Percentiles rank a stretch among this genome's conserved stretches.
Conservation (phyloP, 2,888 invertebrate species). For the Acutogordius australiensis region DNA sequence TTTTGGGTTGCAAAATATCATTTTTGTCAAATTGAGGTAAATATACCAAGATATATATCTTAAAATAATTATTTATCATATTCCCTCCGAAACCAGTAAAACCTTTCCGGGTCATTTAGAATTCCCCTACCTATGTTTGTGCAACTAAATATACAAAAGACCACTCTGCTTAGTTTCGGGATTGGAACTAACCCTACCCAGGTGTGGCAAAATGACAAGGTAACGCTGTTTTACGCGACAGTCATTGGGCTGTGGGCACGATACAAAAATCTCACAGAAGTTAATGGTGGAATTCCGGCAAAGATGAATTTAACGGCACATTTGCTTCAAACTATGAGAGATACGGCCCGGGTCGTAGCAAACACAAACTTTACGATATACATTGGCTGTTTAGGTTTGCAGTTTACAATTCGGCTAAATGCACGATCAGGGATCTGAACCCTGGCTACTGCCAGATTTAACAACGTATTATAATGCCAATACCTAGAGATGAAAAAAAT, state of each 20-base stretch:
- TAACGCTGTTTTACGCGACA: background rate
- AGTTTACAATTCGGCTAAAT: too few species aligned
- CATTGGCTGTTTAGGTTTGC: too few species aligned
- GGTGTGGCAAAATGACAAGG: background rate
- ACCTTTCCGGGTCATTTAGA: background rate
- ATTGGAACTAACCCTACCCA: background rate
- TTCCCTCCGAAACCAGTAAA: too few species aligned
- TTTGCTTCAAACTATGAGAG: background rate
- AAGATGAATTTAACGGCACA: background rate
- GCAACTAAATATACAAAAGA: background rate
- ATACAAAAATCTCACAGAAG: background rate
- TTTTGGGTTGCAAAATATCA: too few species aligned
- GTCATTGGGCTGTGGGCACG: background rate
- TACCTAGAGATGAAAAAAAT: too few species aligned
- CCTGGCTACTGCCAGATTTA: too few species aligned
- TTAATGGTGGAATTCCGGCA: background rate
- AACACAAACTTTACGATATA: background rate
- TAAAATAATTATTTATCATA: too few species aligned
- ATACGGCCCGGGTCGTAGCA: background rate
- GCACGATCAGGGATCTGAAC: too few species aligned
- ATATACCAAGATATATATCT: too few species aligned
- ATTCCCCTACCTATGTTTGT: background rate
- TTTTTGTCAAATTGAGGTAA: too few species aligned
- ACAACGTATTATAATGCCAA: too few species aligned
- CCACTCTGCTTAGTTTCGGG: background rate